These are phyloP conservation scores for Mellivora capensis DNA, from an alignment of 2,113 vertebrate genomes.

Conservation along the genomic window DNA sequence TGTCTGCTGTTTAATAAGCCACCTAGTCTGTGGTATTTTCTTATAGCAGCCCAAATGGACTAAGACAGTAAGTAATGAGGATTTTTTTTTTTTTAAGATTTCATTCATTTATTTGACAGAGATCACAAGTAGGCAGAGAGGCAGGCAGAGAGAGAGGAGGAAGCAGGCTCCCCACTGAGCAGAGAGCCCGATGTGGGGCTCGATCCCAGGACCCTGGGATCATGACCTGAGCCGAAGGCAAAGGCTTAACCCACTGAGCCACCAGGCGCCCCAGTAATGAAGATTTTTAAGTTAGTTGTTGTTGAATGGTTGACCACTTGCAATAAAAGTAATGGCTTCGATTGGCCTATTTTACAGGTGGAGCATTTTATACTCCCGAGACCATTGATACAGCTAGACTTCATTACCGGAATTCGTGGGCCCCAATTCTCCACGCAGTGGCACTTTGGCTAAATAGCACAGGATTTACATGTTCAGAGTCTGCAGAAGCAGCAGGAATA, in stretches of 20 bases:
- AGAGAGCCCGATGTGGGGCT: too few relatives aligned
- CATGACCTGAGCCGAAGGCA: too few relatives aligned
- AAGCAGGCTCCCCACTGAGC: too few relatives aligned
- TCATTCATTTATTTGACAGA: too few relatives aligned
- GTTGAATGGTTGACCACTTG: background rate
- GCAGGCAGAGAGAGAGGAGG: too few relatives aligned
- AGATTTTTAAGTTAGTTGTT: background rate
- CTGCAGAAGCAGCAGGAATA: conserved; percentile 80
- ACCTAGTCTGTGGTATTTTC: background rate
- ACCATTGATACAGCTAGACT: conserved; percentile 97
- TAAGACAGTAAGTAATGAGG: background rate
- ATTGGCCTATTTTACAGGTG: conserved; percentile 84
- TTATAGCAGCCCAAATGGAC: background rate
- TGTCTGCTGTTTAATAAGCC: background rate
- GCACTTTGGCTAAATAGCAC: conserved; percentile 95
- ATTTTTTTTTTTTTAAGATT: too few relatives aligned
- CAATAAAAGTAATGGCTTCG: background rate
- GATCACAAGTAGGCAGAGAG: too few relatives aligned
- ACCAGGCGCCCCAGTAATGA: too few relatives aligned
- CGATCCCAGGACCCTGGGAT: too few relatives aligned
- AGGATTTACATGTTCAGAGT: conserved; percentile 87
- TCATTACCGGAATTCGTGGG: conserved; percentile 97
- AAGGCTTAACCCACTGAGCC: too few relatives aligned
- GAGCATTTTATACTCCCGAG: conserved; percentile 98
- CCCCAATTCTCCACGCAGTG: conserved; percentile 94